Evolutionary conservation across 2,113 vertebrate species (phyloP).

Genomic region (Pristiophorus japonicus): DNA sequence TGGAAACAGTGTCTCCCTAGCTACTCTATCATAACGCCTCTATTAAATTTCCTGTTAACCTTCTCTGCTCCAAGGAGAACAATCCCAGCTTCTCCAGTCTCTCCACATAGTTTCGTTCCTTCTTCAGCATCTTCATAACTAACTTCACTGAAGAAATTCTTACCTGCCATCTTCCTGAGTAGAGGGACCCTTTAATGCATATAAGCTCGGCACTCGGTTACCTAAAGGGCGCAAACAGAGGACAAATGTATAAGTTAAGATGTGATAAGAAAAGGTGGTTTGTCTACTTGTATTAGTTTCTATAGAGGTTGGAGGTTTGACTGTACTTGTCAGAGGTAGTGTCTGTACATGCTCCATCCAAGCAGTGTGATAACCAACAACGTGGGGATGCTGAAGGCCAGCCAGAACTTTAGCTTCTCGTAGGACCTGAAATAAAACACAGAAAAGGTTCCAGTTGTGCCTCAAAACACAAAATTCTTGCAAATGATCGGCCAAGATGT

Average conservation of each 20-base stretch:
- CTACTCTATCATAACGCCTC: not conserved
- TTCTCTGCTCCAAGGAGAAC: not conserved
- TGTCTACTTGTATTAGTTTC: not conserved
- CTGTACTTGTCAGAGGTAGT: slow-evolving; percentile 20
- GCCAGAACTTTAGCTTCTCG: slow-evolving; percentile 91
- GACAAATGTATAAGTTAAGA: slow-evolving; percentile 36
- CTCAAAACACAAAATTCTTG: not conserved
- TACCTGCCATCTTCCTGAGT: slow-evolving; percentile 46
- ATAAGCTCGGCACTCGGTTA: slow-evolving; percentile 39
- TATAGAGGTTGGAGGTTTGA: not conserved
- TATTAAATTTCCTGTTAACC: not conserved
- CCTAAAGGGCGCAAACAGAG: slow-evolving; percentile 40
- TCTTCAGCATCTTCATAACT: not conserved
- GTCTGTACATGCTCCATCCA: slow-evolving; percentile 93
- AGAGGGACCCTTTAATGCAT: slow-evolving; percentile 51
- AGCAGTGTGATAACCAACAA: slow-evolving; percentile 93
- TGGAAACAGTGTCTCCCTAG: not conserved
- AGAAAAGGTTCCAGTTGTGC: not conserved
- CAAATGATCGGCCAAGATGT: not conserved
- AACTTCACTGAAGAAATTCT: not conserved
- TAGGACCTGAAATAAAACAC: slow-evolving; percentile 65
- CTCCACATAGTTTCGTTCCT: not conserved
- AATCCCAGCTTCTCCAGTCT: not conserved
- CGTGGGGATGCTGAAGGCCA: slow-evolving; percentile 77
- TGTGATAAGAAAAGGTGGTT: not conserved